phyloP scores from a whole-genome alignment of 2,888 invertebrate genomes.

The Argyresthia albistria region DNA sequence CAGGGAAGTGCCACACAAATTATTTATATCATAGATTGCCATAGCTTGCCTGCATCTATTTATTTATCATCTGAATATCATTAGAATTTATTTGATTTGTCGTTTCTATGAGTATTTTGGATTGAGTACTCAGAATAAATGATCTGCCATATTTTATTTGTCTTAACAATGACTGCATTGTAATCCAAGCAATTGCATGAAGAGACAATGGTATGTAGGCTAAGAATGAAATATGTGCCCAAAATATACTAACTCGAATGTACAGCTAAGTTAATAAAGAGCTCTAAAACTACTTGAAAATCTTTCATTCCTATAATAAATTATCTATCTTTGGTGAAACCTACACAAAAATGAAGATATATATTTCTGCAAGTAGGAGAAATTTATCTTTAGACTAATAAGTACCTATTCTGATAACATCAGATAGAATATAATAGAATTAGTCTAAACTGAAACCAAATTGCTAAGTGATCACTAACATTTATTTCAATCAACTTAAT shows the following conservation, averaged over 20 bases:
- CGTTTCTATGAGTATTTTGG: constrained; percentile 62
- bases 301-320: not conserved
- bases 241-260: constrained; percentile 73
- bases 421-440: not conserved
- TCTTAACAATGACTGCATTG: constrained; percentile 65
- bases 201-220: constrained; percentile 54
- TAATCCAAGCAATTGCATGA: constrained; percentile 52
- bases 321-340: not conserved
- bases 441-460: not conserved
- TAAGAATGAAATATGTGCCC: constrained; percentile 69
- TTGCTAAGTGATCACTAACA: not conserved
- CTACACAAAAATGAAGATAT: too few relatives aligned
- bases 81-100: constrained; percentile 37
- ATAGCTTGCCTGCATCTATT: constrained; percentile 71
- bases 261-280: constrained; percentile 73
- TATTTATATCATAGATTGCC: constrained; percentile 64
- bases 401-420: not conserved
- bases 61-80: constrained; percentile 47
- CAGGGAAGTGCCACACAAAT: constrained; percentile 64
- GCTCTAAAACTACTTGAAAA: constrained; percentile 46
- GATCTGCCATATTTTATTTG: constrained; percentile 68
- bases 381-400: not conserved
- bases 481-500: not conserved
- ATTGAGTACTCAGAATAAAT: constrained; percentile 66
- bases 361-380: not conserved